These are phyloP conservation scores for Sebastes alutus DNA, from an alignment of 2,797 vertebrate species.

Conservation along the genomic window DNA sequence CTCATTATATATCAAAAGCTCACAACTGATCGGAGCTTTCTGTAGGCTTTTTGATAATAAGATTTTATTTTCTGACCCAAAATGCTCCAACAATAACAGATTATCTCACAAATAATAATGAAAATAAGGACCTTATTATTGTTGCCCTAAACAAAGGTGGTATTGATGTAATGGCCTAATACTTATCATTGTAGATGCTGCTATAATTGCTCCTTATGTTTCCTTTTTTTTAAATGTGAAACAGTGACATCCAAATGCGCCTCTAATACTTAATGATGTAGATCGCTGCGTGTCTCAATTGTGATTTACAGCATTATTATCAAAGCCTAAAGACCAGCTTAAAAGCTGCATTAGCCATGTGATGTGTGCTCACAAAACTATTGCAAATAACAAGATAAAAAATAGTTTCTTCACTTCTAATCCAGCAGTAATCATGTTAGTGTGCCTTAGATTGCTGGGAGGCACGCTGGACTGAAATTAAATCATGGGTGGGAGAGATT, in stretches of 20 bases:
- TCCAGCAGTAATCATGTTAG: not conserved
- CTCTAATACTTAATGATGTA: conserved; percentile 8
- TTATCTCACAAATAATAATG: not conserved
- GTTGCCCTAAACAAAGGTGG: not conserved
- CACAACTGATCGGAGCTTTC: not conserved
- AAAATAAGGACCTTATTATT: not conserved
- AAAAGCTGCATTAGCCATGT: conserved; percentile 16
- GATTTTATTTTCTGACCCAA: not conserved
- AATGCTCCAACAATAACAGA: not conserved
- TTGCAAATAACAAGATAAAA: conserved; percentile 5
- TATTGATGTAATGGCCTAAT: not conserved
- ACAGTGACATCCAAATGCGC: not conserved
- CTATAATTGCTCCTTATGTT: not conserved
- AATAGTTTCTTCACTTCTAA: not conserved
- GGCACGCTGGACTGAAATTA: conserved; percentile 18
- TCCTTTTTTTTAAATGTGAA: not conserved
- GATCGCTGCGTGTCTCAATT: not conserved
- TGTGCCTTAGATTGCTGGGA: not conserved
- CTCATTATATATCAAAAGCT: conserved; percentile 26
- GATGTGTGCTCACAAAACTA: not conserved
- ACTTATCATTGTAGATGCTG: not conserved
- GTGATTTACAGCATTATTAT: conserved; percentile 20
- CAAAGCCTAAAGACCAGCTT: conserved; percentile 2
- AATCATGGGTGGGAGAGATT: conserved; percentile 7
- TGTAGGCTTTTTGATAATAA: not conserved